phyloP scores from a whole-genome alignment of 2,797 vertebrate species.

The Dallia pectoralis region DNA sequence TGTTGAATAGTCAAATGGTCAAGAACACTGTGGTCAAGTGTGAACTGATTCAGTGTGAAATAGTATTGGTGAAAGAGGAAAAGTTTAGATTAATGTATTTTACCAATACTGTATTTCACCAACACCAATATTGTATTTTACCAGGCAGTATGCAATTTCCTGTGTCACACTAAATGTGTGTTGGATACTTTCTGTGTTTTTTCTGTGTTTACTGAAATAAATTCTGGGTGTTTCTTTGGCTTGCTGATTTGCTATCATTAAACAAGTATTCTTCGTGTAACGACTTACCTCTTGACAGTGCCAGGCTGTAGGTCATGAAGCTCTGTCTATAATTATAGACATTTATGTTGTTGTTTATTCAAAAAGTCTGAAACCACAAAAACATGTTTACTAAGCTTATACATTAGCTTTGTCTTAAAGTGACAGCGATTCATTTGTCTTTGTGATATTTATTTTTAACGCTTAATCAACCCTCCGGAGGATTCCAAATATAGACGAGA shows the following conservation, averaged over 20 bases:
- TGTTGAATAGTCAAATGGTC: too few species aligned
- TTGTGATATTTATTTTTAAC: neutral
- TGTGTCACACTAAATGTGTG: neutral
- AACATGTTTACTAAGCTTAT: conserved; percentile 8
- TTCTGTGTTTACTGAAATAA: conserved; percentile 4
- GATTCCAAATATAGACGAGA: conserved; percentile 7
- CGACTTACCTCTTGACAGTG: neutral
- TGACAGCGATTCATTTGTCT: neutral
- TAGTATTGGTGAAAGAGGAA: neutral
- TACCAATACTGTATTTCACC: too few species aligned
- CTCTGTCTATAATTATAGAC: neutral
- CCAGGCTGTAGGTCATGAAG: neutral
- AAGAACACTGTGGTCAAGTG: too few species aligned
- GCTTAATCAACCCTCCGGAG: neutral
- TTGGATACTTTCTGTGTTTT: neutral
- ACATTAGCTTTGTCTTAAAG: neutral
- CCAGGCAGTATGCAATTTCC: neutral
- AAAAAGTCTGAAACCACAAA: conserved; percentile 1
- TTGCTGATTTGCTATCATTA: neutral
- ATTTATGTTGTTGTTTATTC: neutral
- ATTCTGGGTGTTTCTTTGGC: neutral
- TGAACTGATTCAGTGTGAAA: too few species aligned
- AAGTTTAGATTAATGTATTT: neutral
- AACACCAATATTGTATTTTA: neutral
- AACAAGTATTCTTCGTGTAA: conserved; percentile 3